A percentile compares a stretch with the other conserved stretches of the same genome.
phyloP scores from a whole-genome alignment of 2,888 invertebrate species.

The Mythimna lalbum region DNA sequence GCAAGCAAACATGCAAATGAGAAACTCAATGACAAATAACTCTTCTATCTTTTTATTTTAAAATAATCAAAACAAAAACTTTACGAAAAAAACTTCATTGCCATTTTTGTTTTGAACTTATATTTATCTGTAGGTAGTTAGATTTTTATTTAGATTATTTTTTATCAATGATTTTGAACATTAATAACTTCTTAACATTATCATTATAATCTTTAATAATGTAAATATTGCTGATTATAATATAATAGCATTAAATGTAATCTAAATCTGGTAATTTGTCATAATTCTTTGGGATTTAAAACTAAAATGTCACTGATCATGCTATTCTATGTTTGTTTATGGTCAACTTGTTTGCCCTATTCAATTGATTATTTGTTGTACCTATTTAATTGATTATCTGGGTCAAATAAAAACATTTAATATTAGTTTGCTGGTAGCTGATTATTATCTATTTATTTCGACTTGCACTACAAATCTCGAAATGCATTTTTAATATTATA shows the following conservation, averaged over 20 bases:
- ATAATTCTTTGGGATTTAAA: conserved; percentile 24
- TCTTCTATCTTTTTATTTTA: not conserved
- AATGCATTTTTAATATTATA: no score
- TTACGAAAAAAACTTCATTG: not conserved
- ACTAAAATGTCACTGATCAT: not conserved
- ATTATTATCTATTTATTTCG: no score
- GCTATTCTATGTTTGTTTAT: not conserved
- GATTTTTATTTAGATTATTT: not conserved
- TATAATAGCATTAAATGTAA: conserved; percentile 6
- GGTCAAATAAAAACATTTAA: conserved; percentile 2
- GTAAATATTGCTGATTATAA: conserved; percentile 29
- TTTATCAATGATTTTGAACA: not conserved
- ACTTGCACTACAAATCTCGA: no score
- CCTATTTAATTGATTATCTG: not conserved
- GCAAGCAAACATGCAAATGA: not conserved
- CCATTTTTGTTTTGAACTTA: not conserved
- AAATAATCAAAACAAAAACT: not conserved
- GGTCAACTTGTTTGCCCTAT: not conserved
- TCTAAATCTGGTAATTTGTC: conserved; percentile 23
- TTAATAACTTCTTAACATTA: conserved; percentile 14
- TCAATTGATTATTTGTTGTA: not conserved
- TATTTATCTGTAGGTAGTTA: not conserved
- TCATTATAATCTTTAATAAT: conserved; percentile 8
- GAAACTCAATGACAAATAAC: conserved; percentile 10
- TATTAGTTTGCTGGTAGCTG: not conserved